Conservation (phyloP, 2,888 invertebrate species). For the Sarcophaga subvicina region DNA sequence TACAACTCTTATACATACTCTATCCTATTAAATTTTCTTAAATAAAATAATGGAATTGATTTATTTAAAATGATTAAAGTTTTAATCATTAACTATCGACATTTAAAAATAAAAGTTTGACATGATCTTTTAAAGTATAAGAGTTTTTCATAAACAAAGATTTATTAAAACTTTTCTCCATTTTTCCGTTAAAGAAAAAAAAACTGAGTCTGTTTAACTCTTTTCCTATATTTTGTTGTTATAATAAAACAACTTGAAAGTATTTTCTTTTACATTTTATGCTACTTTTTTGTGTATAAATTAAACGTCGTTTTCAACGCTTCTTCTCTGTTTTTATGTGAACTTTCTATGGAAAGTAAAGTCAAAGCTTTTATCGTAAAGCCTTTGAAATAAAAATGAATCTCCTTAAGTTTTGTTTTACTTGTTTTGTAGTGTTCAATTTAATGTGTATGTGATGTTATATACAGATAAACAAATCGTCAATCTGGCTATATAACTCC, state of each 20-base stretch:
- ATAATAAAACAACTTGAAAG: background rate
- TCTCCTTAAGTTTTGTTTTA: slow-evolving; percentile 82
- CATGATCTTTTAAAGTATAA: too few species aligned
- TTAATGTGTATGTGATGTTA: slow-evolving; percentile 78
- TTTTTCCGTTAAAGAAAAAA: background rate
- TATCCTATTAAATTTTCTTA: too few species aligned
- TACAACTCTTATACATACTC: too few species aligned
- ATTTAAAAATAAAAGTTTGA: too few species aligned
- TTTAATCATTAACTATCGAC: too few species aligned
- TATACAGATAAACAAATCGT: slow-evolving; percentile 81
- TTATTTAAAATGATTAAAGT: too few species aligned
- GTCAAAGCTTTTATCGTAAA: background rate
- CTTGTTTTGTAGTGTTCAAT: slow-evolving; percentile 82
- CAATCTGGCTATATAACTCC: slow-evolving; percentile 68
- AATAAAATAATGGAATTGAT: too few species aligned
- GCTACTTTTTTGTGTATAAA: background rate
- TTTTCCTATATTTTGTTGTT: background rate
- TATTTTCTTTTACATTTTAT: background rate
- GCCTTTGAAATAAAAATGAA: slow-evolving; percentile 63
- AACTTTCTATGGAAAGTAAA: slow-evolving; percentile 24
- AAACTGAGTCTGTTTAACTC: background rate
- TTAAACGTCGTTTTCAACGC: background rate
- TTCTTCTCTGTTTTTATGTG: background rate
- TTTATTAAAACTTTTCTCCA: too few species aligned
- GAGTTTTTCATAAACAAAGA: background rate